Base-by-base conservation (phyloP, 2,888 invertebrate species). In the Acrobasis suavella region DNA sequence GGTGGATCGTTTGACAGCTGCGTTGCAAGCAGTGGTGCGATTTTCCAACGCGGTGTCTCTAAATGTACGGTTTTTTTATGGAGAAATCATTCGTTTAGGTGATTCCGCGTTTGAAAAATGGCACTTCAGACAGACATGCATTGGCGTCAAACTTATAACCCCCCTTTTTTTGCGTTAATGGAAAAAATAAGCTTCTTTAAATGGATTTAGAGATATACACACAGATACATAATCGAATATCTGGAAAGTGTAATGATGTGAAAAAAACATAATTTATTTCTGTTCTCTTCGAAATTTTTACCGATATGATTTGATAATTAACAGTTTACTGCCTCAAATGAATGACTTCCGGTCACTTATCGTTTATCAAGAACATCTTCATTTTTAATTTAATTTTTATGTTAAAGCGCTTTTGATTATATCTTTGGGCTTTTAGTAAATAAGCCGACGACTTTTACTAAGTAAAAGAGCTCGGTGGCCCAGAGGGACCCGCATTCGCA, bases 311-410 rank as follows among this genome's bases (percentile, higher is more conserved):
- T 71, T 72, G 68, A 69, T 74, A 73, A 75, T 76, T 74, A 75
- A 72, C 67, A 68, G 66, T 72, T 70, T 68, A 68, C 67, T 52
- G 65, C 32, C 64, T 62, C 63, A 68, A 69, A 73, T 74, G 72
- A 71, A 76, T 71, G 75, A 65, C 73, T 78, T 80, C 80, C 78
- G 78, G 69, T 76, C 65, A 50, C 60, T 67, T 67, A 69, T 70
- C 70, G 70, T 78, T 72, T 72, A 78, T 78, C 72, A 69, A 51
- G 56, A n/a, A 49, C 42, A 51, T 64, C 39, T 60, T 58, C 17
- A 51, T 63, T 62, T 61, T 64, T 62, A 56, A 64, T 65, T 63
- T 37, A 49, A 58, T 58, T 32, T 42, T 46, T 56, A 55, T 51
- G 62, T 37, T 38, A 15, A 37, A 54, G 50, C 16, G 14, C 37